Evolutionary conservation across 1,140 invertebrate species (phyloP).

Genomic region (Dendroctonus ponderosae): DNA sequence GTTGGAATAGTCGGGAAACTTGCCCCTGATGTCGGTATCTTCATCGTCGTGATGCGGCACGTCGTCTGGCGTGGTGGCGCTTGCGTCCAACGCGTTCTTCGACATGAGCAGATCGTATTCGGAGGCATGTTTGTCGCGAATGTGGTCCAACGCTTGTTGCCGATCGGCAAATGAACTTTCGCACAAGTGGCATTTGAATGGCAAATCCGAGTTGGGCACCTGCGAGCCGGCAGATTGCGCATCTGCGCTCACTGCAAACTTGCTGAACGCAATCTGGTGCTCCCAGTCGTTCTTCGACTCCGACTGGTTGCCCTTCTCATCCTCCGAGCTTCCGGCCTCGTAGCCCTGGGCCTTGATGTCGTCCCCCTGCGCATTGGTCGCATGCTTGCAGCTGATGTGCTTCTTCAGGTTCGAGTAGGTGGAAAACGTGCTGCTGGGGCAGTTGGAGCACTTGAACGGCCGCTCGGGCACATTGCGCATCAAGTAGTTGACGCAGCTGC

Average conservation of each 20-base stretch:
- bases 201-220: slow-evolving; percentile 60
- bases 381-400: slow-evolving; percentile 71
- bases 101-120: slow-evolving; percentile 74
- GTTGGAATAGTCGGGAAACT: slow-evolving; percentile 83
- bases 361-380: slow-evolving; percentile 50
- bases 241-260: slow-evolving; percentile 18
- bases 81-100: slow-evolving; percentile 75
- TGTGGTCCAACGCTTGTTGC: slow-evolving; percentile 77
- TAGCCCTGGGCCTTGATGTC: slow-evolving; percentile 50
- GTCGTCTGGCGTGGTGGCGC: slow-evolving; percentile 52
- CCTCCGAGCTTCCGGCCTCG: slow-evolving; percentile 51
- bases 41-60: slow-evolving; percentile 52
- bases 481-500: slow-evolving; percentile 49
- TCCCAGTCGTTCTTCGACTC: slow-evolving; percentile 38
- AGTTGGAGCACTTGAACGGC: slow-evolving; percentile 80
- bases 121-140: slow-evolving; percentile 66
- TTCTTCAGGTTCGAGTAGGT: slow-evolving; percentile 77
- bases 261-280: slow-evolving; percentile 32
- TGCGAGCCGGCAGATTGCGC: slow-evolving; percentile 22
- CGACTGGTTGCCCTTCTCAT: slow-evolving; percentile 49
- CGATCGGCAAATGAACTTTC: slow-evolving; percentile 80
- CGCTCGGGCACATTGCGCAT: slow-evolving; percentile 74
- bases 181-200: slow-evolving; percentile 91
- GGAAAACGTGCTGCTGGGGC: slow-evolving; percentile 82
- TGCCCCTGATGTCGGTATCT: slow-evolving; percentile 60